phyloP scores from a whole-genome alignment of 1,140 invertebrate genomes.

The Elysia chlorotica region DNA sequence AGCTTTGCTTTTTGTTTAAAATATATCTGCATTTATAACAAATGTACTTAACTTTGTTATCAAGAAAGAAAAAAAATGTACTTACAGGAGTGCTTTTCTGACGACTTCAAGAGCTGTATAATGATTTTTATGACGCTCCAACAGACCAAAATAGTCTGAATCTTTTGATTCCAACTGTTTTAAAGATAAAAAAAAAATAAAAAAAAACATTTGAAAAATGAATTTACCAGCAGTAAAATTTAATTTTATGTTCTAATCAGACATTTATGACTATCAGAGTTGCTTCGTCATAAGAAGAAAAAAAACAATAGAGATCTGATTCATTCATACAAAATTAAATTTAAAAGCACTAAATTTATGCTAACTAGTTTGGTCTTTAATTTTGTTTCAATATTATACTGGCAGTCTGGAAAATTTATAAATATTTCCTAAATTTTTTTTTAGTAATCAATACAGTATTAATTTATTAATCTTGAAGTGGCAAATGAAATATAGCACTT shows the following conservation, averaged over 20 bases:
- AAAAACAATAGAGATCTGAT: not conserved
- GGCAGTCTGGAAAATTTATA: too few relatives aligned
- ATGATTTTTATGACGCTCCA: slow-evolving; percentile 79
- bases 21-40: too few relatives aligned
- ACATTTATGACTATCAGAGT: not conserved
- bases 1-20: too few relatives aligned
- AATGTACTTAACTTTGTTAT: too few relatives aligned
- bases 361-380: too few relatives aligned
- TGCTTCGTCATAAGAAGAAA: not conserved
- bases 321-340: not conserved
- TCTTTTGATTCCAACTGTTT: slow-evolving; percentile 70
- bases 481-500: too few relatives aligned
- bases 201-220: not conserved
- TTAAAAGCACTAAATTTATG: too few relatives aligned
- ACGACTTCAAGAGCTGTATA: slow-evolving; percentile 76
- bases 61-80: too few relatives aligned
- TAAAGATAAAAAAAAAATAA: not conserved
- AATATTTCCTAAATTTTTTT: too few relatives aligned
- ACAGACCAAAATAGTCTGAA: slow-evolving; percentile 80
- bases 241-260: not conserved
- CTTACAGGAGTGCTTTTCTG: slow-evolving; percentile 70
- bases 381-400: too few relatives aligned
- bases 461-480: too few relatives aligned
- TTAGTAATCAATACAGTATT: too few relatives aligned
- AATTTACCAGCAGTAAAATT: not conserved